Evolutionary conservation across 2,113 vertebrate genomes (phyloP).

Genomic region (Sinosuthora webbiana): DNA sequence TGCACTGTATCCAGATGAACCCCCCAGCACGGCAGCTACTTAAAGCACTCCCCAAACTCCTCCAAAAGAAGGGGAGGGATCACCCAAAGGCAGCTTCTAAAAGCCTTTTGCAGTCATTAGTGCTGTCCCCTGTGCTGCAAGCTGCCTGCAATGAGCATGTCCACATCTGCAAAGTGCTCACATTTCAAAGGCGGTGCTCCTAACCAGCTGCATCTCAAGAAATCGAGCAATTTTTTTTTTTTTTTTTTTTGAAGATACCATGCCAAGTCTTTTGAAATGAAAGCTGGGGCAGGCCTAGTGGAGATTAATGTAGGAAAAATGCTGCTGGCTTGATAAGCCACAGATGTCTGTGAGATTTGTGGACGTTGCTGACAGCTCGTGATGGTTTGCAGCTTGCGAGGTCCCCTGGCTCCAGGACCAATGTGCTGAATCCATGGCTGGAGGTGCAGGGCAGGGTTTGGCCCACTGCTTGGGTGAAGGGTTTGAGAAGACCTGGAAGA

Average conservation of each 20-base stretch:
- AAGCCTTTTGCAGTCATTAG: constrained; percentile 72
- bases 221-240: constrained; percentile 10
- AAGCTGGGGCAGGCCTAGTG: constrained; percentile 75
- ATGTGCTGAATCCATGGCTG: not conserved
- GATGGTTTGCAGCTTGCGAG: constrained; percentile 77
- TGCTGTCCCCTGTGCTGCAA: constrained; percentile 55
- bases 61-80: not conserved
- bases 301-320: constrained; percentile 76
- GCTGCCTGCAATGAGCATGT: constrained; percentile 70
- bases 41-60: constrained; percentile 1
- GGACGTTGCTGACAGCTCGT: constrained; percentile 76
- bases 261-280: constrained; percentile 80
- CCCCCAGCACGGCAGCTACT: not conserved
- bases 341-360: constrained; percentile 83
- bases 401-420: not conserved
- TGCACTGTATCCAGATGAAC: not conserved
- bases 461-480: not conserved
- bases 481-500: not conserved
- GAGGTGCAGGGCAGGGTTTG: not conserved
- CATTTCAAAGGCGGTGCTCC: constrained; percentile 85
- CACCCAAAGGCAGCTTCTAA: not conserved
- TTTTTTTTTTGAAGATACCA: constrained; percentile 58
- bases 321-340: constrained; percentile 79
- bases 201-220: constrained; percentile 81
- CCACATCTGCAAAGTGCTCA: constrained; percentile 70